Conservation (phyloP, 2,797 vertebrate species). For the Sebastes elongatus region DNA sequence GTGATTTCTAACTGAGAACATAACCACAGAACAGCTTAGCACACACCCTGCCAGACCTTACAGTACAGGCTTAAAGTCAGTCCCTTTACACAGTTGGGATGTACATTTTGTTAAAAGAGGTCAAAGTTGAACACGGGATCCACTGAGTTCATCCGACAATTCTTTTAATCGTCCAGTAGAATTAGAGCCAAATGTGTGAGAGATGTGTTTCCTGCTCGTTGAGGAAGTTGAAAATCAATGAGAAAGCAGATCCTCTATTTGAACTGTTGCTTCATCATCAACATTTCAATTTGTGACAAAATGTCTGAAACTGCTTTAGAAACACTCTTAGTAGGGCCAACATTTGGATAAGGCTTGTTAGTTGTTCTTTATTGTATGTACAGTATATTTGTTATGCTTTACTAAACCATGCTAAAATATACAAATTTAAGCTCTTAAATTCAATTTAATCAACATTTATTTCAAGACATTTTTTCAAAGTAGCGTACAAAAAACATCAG, state of each 20-base stretch:
- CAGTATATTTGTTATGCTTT: background rate
- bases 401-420: background rate
- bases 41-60: background rate
- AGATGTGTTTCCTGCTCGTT: background rate
- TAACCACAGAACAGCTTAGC: background rate
- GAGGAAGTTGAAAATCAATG: background rate
- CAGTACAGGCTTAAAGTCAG: background rate
- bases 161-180: background rate
- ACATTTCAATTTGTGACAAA: background rate
- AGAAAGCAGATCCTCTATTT: background rate
- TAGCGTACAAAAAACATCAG: background rate
- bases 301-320: background rate
- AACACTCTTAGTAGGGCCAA: background rate
- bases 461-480: background rate
- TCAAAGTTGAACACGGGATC: background rate
- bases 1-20: background rate
- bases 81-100: background rate
- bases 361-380: background rate
- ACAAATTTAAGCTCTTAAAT: background rate
- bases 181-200: background rate
- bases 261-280: background rate
- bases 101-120: background rate
- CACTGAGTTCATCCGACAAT: background rate
- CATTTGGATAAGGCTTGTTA: background rate
- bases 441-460: conserved; percentile 1